Base-by-base conservation (phyloP, 2,888 invertebrate species). In the Stenolophus ochropezus region DNA sequence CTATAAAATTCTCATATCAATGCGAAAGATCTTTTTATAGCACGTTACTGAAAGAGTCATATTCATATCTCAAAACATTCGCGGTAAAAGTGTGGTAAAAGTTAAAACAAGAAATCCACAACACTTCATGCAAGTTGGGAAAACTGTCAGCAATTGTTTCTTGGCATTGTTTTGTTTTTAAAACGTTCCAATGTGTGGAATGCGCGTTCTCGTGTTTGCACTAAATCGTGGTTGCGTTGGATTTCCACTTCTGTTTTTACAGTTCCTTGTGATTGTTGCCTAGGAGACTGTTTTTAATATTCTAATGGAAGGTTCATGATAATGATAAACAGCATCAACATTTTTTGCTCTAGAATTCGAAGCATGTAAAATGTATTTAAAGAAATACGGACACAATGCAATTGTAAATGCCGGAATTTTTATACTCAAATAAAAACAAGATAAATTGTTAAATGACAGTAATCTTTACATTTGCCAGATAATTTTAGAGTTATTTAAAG, bases 81-180 rank as follows among this genome's bases (percentile, higher is more conserved):
- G 42, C 27, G 27, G 23, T 61, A 61, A 65, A 58, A 65, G 33
- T 65, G 27, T 65, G 33, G 33, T 20, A 65, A 69, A 69, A 69
- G 65, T 69, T 27, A 27, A 18, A 69, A 69, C 27, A 33, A 33
- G 65, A 69, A 69, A 69, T 69, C 65, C 65, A 33, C 42, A 69
- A 69, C 65, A 69, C 27, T 14, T 69, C 65, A 69, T 33, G 33
- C 65, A 69, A 61, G 61, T 61, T 25, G 14, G 11, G 14, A 14
- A 42, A 61, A 69, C 65, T 69, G 65, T 69, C 65, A 69, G 65
- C 65, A 42, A 69, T 69, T 69, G 33, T 69, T 69, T 69, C 65
- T 69, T 27, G 33, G 27, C 21, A 18, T 56, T 33, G 65, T 33
- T 69, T 69, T 69, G 65, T 33, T 14, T 33, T 69, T 69, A 69